Base-by-base conservation (phyloP, 2,888 invertebrate genomes). In the Idaea straminata region DNA sequence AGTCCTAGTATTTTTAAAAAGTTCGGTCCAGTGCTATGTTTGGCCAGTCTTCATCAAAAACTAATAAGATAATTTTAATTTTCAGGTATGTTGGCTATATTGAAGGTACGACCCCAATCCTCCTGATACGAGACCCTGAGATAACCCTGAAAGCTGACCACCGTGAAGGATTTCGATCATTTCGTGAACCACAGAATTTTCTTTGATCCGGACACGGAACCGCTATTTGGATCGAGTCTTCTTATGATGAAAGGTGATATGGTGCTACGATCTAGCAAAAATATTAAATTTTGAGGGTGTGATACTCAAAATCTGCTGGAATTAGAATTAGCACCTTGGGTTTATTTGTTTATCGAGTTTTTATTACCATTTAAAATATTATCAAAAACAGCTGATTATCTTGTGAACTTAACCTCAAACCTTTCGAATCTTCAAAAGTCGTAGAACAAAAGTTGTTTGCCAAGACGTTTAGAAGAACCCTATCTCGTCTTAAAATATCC, bases 131-230 rank as follows among this genome's bases (percentile, higher is more conserved):
- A 0, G 94, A 94, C 75, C 93, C 93, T 0, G 94, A 94, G 59
- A 64, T 94, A 15, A 84, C 94, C n/a, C n/a, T n/a, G n/a, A 3
- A 94, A 94, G 69, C 81, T 80, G 60, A 88, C 94, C 25, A 88
- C 92, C 0, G 86, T 94, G 0, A 94, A 94, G 73, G 93, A 94
- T 69, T 94, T 94, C 58, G 94, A 94, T 61, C 91, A 93, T 71
- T 94, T 94, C 67, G 79, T 88, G 0, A 92, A 94, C 62, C 94
- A 93, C 69, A 83, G 83, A 57, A 71, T 77, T 5, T 84, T 92
- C 59, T 74, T 93, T 1, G 76, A 84, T 34, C 82, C 78, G 0
- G 84, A 90, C 0, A 68, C 84, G 0, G 94, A 94, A 35, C 89
- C 89, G 0, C 71, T 94, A 3, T 78, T 94, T 57, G 86, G 83